phyloP scores from a whole-genome alignment of 2,113 vertebrate genomes.

The Crotalus horridus region DNA sequence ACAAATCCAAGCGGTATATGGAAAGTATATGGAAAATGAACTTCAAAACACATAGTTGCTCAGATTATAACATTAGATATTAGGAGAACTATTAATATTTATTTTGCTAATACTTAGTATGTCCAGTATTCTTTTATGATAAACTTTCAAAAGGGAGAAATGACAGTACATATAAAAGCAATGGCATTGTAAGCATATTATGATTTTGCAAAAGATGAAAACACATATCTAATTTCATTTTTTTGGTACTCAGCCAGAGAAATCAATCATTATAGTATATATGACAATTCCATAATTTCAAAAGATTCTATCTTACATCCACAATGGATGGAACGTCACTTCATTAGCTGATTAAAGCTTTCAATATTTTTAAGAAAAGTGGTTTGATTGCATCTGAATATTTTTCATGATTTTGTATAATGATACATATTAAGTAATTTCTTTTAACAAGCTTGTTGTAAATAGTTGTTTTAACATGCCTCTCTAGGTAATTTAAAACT shows the following conservation, averaged over 20 bases:
- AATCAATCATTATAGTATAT: not conserved
- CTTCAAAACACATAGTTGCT: constrained; percentile 33
- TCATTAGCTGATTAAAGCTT: accelerated
- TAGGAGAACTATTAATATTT: constrained; percentile 19
- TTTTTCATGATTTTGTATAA: not conserved
- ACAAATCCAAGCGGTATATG: not conserved
- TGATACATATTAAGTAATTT: not conserved
- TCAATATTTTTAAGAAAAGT: not conserved
- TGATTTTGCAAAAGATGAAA: accelerated
- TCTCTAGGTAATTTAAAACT: not conserved
- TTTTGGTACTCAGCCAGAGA: not conserved
- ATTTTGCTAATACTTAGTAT: not conserved
- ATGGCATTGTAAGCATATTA: not conserved
- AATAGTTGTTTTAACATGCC: not conserved
- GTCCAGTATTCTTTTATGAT: not conserved
- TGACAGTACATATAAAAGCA: not conserved
- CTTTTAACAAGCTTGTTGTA: not conserved
- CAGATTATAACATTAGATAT: constrained; percentile 16
- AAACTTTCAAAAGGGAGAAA: not conserved
- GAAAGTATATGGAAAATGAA: constrained; percentile 1
- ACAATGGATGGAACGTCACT: not conserved
- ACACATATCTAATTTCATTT: not conserved
- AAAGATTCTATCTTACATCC: not conserved
- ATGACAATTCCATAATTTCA: not conserved
- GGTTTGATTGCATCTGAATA: not conserved